phyloP scores from a whole-genome alignment of 2,888 invertebrate genomes.

The Nomada ferruginata region DNA sequence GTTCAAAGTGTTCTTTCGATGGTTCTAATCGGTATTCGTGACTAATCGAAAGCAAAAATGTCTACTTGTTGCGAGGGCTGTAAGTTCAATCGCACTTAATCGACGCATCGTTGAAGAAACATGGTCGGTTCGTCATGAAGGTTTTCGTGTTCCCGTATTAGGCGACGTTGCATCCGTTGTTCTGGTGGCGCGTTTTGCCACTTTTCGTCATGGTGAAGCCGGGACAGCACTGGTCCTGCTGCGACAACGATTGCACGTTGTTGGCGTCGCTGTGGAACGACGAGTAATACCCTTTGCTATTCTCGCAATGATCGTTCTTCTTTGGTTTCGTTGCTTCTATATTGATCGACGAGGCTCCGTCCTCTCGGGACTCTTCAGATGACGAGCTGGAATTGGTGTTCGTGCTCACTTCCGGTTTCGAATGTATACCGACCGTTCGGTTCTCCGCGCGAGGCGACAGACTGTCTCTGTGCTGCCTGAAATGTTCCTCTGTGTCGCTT shows the following conservation, averaged over 20 bases:
- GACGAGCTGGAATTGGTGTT: conserved; percentile 59
- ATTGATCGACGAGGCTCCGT: conserved; percentile 48
- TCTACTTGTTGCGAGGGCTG: neutral
- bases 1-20: neutral
- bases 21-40: neutral
- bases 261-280: conserved; percentile 58
- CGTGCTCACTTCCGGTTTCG: conserved; percentile 70
- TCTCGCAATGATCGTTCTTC: conserved; percentile 1
- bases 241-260: conserved; percentile 73
- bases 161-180: conserved; percentile 83
- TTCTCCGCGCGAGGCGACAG: conserved; percentile 77
- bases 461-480: conserved; percentile 86
- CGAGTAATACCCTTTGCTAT: conserved; percentile 65
- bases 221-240: conserved; percentile 85
- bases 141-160: conserved; percentile 64
- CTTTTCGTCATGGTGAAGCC: conserved; percentile 83
- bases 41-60: neutral
- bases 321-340: conserved; percentile 20
- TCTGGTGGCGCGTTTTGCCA: conserved; percentile 83
- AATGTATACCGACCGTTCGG: conserved; percentile 60
- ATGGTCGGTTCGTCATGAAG: neutral
- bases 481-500: conserved; percentile 86
- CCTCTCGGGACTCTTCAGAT: conserved; percentile 66
- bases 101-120: neutral
- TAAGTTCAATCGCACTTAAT: neutral